phyloP scores from a whole-genome alignment of 2,888 invertebrate genomes.

The Callosobruchus maculatus region DNA sequence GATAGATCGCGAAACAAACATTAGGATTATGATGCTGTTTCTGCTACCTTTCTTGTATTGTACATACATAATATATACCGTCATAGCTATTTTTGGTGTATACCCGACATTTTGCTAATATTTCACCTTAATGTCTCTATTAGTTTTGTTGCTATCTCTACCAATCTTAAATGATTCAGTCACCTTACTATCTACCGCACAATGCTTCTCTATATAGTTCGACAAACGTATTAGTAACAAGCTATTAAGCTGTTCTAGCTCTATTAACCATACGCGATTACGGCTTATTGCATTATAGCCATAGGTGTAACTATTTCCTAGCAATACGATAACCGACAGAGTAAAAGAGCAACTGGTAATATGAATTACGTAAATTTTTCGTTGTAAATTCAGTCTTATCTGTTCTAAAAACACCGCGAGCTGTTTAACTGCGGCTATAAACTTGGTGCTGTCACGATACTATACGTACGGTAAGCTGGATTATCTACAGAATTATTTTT shows the following conservation, averaged over 20 bases:
- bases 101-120: too few species aligned
- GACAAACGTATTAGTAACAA: neutral
- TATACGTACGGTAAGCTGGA: neutral
- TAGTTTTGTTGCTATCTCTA: too few species aligned
- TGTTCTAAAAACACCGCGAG: neutral
- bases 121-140: too few species aligned
- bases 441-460: neutral
- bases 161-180: too few species aligned
- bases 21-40: too few species aligned
- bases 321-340: neutral
- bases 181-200: neutral
- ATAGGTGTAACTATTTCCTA: neutral
- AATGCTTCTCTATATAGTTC: neutral
- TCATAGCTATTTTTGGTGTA: too few species aligned
- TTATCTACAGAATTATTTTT: neutral
- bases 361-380: neutral
- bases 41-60: too few species aligned
- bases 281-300: neutral
- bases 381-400: neutral
- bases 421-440: neutral
- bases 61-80: too few species aligned
- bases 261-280: neutral
- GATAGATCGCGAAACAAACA: too few species aligned
- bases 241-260: neutral
- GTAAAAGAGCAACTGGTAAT: neutral